phyloP scores from a whole-genome alignment of 2,888 invertebrate genomes.

The Rhabditophanes sp. region DNA sequence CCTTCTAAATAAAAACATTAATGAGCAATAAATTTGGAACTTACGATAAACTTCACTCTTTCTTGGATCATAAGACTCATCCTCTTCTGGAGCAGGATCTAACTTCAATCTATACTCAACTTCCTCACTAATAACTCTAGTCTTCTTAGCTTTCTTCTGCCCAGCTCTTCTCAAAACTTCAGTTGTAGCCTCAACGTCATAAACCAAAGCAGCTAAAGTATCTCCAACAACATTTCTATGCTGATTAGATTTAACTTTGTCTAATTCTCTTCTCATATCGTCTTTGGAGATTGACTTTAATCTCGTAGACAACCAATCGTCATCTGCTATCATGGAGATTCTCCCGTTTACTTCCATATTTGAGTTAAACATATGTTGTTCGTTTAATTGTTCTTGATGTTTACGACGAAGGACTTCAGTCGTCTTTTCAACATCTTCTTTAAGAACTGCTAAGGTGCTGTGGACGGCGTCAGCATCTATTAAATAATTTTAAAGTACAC shows the following conservation, averaged over 20 bases:
- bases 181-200: constrained; percentile 43
- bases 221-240: constrained; percentile 36
- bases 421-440: constrained; percentile 35
- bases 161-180: constrained; percentile 28
- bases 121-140: constrained; percentile 13
- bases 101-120: constrained; percentile 35
- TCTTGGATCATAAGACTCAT: constrained; percentile 14
- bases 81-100: constrained; percentile 35
- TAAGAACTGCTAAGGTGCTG: constrained; percentile 30
- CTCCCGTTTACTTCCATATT: constrained; percentile 39
- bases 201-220: constrained; percentile 42
- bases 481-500: constrained; percentile 4
- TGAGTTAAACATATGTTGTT: constrained; percentile 33
- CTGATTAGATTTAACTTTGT: constrained; percentile 31
- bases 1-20: constrained; percentile 18
- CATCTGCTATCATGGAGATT: constrained; percentile 31
- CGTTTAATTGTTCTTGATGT: constrained; percentile 30
- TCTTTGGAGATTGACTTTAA: constrained; percentile 34
- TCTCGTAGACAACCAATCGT: constrained; percentile 34
- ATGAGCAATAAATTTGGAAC: constrained; percentile 4
- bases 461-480: constrained; percentile 34
- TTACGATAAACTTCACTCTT: constrained; percentile 10
- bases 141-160: constrained; percentile 12
- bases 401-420: constrained; percentile 35
- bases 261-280: constrained; percentile 34